Conservation (phyloP, 2,888 invertebrate species). For the Coronaproctus castanopsis region DNA sequence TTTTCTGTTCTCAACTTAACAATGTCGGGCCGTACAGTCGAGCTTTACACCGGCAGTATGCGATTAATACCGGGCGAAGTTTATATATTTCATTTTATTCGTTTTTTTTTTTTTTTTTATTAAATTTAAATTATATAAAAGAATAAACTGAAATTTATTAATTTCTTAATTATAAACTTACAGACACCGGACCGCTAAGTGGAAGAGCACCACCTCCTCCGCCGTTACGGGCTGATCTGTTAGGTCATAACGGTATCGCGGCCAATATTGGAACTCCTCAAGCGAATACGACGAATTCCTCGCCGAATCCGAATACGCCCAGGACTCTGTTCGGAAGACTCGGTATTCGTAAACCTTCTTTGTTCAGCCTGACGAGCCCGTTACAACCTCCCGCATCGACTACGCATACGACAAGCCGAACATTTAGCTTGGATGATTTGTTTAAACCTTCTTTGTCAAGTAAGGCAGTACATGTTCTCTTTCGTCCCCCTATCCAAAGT, state of each 20-base stretch:
- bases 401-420: constrained; percentile 34
- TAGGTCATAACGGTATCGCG: constrained; percentile 9
- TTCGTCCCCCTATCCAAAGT: too few relatives aligned
- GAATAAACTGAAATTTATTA: too few relatives aligned
- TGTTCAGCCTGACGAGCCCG: constrained; percentile 57
- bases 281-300: constrained; percentile 11
- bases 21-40: too few relatives aligned
- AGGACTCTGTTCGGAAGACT: constrained; percentile 60
- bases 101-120: too few relatives aligned
- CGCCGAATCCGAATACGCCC: constrained; percentile 22
- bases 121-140: too few relatives aligned
- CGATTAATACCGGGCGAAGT: too few relatives aligned
- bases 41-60: too few relatives aligned
- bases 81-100: too few relatives aligned
- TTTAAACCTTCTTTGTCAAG: constrained; percentile 34
- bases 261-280: constrained; percentile 8
- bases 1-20: too few relatives aligned
- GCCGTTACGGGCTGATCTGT: constrained; percentile 1
- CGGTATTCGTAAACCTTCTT: constrained; percentile 72
- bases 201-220: constrained; percentile 1
- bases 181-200: too few relatives aligned
- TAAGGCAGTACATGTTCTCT: constrained; percentile 15
- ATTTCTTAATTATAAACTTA: too few relatives aligned
- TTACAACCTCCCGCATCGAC: constrained; percentile 16
- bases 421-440: constrained; percentile 74